These are phyloP conservation scores for Archilochus colubris DNA, from an alignment of 2,113 vertebrate genomes.

Conservation along the genomic window DNA sequence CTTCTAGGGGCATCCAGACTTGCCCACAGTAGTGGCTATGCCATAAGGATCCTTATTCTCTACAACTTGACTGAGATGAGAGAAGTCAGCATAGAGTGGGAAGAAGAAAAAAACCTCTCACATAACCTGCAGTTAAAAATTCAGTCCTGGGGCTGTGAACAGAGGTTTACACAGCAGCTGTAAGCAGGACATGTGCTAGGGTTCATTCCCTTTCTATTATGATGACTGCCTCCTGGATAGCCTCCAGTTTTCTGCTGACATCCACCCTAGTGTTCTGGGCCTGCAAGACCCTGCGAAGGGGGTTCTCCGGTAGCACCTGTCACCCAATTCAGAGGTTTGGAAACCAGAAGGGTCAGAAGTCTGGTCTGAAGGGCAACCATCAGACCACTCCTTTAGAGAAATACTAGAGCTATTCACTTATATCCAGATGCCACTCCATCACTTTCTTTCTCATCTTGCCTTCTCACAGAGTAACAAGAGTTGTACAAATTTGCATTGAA, in stretches of 20 bases:
- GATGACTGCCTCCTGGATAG: not conserved
- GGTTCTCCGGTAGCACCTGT: not conserved
- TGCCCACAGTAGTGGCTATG: rapidly evolving
- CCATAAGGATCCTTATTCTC: not conserved
- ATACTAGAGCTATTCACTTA: not conserved
- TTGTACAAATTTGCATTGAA: not conserved
- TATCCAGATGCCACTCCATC: not conserved
- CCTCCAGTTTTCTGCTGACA: rapidly evolving
- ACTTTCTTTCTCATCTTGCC: not conserved
- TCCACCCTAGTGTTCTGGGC: rapidly evolving
- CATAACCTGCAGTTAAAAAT: not conserved
- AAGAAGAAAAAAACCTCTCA: not conserved
- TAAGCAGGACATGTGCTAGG: rapidly evolving
- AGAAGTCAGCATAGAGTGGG: not conserved
- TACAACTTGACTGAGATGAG: not conserved
- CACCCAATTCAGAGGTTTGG: not conserved
- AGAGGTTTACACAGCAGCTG: not conserved
- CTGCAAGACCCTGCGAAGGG: not conserved
- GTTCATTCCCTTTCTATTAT: not conserved
- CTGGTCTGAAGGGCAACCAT: not conserved
- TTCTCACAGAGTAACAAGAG: not conserved
- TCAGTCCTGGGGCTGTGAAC: not conserved
- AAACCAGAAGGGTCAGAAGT: not conserved
- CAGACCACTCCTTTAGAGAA: not conserved
- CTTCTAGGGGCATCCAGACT: not conserved